These are phyloP conservation scores for Rhynchonycteris naso DNA, from an alignment of 2,797 vertebrate species.

Conservation along the genomic window DNA sequence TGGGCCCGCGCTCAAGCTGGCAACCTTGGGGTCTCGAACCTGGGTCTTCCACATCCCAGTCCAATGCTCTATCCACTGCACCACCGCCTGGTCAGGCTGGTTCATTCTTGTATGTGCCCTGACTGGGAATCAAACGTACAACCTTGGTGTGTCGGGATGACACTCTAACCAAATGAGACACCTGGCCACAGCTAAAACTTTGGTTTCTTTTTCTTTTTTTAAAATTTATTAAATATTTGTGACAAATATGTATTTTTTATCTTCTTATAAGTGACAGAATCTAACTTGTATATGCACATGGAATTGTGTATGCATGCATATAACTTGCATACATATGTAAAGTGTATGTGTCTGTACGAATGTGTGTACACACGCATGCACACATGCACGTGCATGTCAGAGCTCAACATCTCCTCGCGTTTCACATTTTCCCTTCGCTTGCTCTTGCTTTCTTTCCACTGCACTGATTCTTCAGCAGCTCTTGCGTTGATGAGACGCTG, in stretches of 20 bases:
- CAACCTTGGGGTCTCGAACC: too few relatives aligned
- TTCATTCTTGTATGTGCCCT: too few relatives aligned
- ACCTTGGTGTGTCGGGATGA: too few relatives aligned
- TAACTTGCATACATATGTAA: not conserved
- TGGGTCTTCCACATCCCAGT: too few relatives aligned
- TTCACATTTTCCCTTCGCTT: not conserved
- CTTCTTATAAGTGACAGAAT: not conserved
- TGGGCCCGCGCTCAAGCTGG: too few relatives aligned
- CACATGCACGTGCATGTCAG: not conserved
- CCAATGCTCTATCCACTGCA: too few relatives aligned
- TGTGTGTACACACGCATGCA: too few relatives aligned
- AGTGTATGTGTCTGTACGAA: accelerated
- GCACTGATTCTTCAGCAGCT: not conserved
- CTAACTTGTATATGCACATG: not conserved
- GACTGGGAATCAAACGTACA: too few relatives aligned
- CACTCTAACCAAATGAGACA: too few relatives aligned
- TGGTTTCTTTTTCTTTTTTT: too few relatives aligned
- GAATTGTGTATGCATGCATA: not conserved
- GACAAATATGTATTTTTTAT: not conserved
- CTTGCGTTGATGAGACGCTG: not conserved
- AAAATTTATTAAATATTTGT: not conserved
- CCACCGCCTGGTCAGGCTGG: too few relatives aligned
- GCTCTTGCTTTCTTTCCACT: not conserved
- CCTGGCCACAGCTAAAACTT: too few relatives aligned
- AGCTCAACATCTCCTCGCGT: not conserved